Evolutionary conservation across 2,797 vertebrate species (phyloP).

Genomic region (Argyrosomus regius): DNA sequence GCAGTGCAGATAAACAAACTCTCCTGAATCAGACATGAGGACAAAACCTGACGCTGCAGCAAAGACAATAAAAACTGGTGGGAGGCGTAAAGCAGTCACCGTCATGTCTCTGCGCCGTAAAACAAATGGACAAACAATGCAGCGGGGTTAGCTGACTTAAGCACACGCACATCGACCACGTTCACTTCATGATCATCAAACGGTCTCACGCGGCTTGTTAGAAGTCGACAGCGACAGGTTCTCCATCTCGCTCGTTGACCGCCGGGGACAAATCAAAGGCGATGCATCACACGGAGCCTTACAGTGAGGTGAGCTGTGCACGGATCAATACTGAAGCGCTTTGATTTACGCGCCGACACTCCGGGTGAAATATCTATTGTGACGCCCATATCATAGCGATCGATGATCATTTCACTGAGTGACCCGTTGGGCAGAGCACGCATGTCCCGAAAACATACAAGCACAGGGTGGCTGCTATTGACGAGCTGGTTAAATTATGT

Average conservation of each 20-base stretch:
- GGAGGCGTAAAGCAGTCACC: neutral
- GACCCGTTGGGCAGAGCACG: neutral
- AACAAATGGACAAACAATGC: neutral
- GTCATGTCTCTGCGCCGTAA: neutral
- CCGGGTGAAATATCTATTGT: slow-evolving; percentile 43
- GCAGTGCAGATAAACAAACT: neutral
- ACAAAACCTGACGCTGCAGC: neutral
- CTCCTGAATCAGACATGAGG: neutral
- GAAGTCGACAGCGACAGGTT: neutral
- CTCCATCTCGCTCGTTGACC: slow-evolving; percentile 21
- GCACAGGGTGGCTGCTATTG: neutral
- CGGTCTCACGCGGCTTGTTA: slow-evolving; percentile 27
- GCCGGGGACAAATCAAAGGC: slow-evolving; percentile 35
- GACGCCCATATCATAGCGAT: slow-evolving; percentile 33
- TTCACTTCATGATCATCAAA: slow-evolving; percentile 29
- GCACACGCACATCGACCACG: slow-evolving; percentile 10
- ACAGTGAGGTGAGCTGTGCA: neutral
- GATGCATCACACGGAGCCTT: slow-evolving; percentile 34
- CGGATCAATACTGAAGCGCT: slow-evolving; percentile 47
- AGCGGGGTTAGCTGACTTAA: slow-evolving; percentile 4
- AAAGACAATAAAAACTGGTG: neutral
- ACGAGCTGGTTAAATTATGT: neutral
- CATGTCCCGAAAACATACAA: no score
- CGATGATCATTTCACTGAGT: slow-evolving; percentile 43
- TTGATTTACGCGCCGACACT: slow-evolving; percentile 55